A percentile compares a stretch with the other conserved stretches of the same genome.
Conservation (phyloP, 2,113 vertebrate genomes). For the Phylloscopus whistleri region DNA sequence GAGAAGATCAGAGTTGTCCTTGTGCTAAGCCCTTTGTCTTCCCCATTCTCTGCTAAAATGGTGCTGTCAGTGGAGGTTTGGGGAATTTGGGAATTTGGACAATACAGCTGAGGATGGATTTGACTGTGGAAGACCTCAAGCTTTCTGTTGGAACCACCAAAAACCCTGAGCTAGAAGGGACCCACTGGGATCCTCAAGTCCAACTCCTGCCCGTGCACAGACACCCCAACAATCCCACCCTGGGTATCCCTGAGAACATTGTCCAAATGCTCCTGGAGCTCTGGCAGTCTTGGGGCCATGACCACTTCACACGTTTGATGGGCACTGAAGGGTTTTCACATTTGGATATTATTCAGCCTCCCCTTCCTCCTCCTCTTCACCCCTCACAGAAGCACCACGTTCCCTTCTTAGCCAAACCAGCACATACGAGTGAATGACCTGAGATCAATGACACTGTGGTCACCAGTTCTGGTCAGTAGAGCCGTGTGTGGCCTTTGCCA, state of each 20-base stretch:
- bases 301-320: background rate
- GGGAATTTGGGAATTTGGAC: background rate
- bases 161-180: background rate
- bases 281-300: fast-evolving
- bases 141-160: background rate
- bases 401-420: background rate
- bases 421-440: fast-evolving
- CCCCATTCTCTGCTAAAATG: background rate
- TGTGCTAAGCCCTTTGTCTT: background rate
- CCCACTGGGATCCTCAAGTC: background rate
- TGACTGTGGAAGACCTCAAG: background rate
- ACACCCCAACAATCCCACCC: too few relatives aligned
- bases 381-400: background rate
- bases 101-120: fast-evolving
- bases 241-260: background rate
- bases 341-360: background rate
- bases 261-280: background rate
- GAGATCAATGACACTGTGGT: fast-evolving
- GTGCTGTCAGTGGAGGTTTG: fast-evolving
- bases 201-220: background rate
- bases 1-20: background rate
- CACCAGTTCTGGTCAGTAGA: too few relatives aligned
- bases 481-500: fast-evolving
- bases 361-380: background rate
- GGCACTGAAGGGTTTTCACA: background rate